Evolutionary conservation across 2,113 vertebrate species (phyloP).

Genomic region (Catagonus wagneri): DNA sequence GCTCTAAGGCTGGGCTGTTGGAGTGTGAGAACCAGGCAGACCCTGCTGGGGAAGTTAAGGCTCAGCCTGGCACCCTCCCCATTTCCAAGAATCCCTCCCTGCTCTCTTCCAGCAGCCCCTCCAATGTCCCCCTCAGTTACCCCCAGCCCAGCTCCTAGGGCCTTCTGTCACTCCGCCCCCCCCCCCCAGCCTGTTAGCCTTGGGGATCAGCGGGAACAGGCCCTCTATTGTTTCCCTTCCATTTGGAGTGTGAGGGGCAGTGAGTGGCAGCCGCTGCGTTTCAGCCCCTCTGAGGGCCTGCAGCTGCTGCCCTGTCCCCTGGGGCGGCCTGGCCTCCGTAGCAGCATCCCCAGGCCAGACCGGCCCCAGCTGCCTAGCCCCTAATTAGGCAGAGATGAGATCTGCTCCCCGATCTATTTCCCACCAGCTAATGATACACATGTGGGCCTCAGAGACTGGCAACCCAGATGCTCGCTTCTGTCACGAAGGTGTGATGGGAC

Average conservation of each 20-base stretch:
- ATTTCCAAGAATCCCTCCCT: no score
- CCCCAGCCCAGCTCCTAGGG: neutral
- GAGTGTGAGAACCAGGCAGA: no score
- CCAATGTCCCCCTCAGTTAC: no score
- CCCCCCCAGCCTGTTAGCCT: neutral
- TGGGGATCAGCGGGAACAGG: conserved; percentile 14
- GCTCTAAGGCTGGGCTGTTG: neutral
- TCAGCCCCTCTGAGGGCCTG: neutral
- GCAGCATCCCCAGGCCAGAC: conserved; percentile 40
- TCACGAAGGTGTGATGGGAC: neutral
- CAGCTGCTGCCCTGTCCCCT: conserved; percentile 69
- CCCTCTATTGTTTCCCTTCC: conserved; percentile 62
- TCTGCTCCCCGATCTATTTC: conserved; percentile 57
- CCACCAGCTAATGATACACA: conserved; percentile 72
- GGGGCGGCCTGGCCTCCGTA: neutral
- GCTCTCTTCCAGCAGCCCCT: no score
- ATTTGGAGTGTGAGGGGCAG: neutral
- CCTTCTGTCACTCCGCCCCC: neutral
- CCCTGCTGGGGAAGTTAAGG: neutral
- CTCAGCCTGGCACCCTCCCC: no score
- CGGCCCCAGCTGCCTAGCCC: conserved; percentile 75
- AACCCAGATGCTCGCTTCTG: conserved; percentile 26
- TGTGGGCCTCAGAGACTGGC: conserved; percentile 2
- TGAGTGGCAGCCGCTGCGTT: neutral
- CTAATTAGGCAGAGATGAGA: conserved; percentile 76